Conservation (phyloP, 92 coral and sea anemone species). For the Phenganax stokvisi region DNA sequence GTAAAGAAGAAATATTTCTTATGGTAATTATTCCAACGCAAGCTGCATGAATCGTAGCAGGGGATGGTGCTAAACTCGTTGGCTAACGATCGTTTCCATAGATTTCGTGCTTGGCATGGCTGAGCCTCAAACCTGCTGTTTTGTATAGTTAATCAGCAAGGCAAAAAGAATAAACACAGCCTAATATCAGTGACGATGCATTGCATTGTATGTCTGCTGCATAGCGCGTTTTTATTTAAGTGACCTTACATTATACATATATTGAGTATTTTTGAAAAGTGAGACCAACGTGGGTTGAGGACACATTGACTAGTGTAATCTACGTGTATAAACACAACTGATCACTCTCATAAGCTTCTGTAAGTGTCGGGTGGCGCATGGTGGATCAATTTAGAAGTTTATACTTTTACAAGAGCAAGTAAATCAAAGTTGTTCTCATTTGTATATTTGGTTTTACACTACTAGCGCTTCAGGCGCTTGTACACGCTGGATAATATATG, state of each 20-base stretch:
- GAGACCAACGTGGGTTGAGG: no score
- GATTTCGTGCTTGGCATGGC: slow-evolving; percentile 4
- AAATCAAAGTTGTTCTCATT: no score
- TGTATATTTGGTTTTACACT: no score
- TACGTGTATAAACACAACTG: no score
- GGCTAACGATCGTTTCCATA: neutral
- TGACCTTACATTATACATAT: neutral
- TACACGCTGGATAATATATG: no score
- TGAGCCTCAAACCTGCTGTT: slow-evolving; percentile 17
- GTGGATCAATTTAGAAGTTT: no score
- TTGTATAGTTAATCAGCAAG: slow-evolving; percentile 20
- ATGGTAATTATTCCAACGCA: neutral
- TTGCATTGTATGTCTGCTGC: neutral
- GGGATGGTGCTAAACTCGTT: slow-evolving; percentile 3
- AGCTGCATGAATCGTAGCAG: neutral
- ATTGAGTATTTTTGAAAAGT: neutral
- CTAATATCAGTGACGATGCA: slow-evolving; percentile 22
- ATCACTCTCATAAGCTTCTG: no score
- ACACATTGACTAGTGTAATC: no score
- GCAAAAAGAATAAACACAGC: neutral
- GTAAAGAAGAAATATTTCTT: neutral
- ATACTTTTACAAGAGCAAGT: no score
- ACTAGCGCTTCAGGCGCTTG: no score
- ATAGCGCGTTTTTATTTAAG: neutral
- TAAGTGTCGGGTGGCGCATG: no score